A percentile compares a stretch with the other conserved stretches of the same genome.
Evolutionary conservation across 1,140 invertebrate species (phyloP).

Genomic region (Pseudoatta argentina): DNA sequence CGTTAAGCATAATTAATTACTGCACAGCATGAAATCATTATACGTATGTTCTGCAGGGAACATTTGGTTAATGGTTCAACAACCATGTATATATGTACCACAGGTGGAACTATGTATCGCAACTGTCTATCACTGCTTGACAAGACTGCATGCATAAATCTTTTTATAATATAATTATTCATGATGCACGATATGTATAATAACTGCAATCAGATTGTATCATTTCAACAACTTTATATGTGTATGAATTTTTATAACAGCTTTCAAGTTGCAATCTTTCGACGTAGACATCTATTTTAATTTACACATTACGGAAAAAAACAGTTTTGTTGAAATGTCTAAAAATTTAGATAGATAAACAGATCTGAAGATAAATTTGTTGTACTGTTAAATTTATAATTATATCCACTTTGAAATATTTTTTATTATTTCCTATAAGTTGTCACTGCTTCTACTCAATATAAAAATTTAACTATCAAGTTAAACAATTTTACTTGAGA

Average conservation of each 20-base stretch:
- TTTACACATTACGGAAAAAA: not conserved
- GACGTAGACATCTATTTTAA: not conserved
- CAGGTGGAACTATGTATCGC: conserved; percentile 31
- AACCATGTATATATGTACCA: not conserved
- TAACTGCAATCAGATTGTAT: conserved; percentile 3
- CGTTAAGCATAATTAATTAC: conserved; percentile 66
- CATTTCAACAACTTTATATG: not conserved
- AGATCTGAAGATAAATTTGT: no score
- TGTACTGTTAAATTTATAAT: no score
- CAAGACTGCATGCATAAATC: not conserved
- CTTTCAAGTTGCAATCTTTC: not conserved
- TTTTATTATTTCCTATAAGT: no score
- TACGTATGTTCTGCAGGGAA: conserved; percentile 42
- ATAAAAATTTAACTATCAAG: no score
- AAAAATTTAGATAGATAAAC: no score
- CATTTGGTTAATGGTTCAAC: conserved; percentile 56
- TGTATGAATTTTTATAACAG: not conserved
- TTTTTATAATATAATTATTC: conserved; percentile 24
- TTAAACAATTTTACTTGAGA: no score
- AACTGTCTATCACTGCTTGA: conserved; percentile 14
- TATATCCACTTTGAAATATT: no score
- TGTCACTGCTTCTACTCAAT: no score
- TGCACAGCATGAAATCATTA: conserved; percentile 56
- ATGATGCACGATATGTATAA: not conserved
- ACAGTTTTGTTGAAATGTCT: no score